These are phyloP conservation scores for Ancistrus triradiatus DNA, from an alignment of 2,113 vertebrate species.

Conservation along the genomic window DNA sequence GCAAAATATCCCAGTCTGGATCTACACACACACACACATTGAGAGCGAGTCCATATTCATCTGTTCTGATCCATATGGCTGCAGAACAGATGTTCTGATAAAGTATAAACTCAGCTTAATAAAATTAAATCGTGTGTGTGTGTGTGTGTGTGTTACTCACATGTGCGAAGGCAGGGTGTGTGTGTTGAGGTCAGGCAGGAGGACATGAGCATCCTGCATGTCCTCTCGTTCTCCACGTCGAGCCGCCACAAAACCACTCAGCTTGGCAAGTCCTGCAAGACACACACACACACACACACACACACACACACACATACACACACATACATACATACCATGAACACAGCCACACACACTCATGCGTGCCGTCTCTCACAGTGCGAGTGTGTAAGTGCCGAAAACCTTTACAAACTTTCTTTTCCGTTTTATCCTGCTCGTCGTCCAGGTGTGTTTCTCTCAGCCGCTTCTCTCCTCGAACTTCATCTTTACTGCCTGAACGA, in stretches of 20 bases:
- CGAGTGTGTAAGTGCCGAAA: constrained; percentile 80
- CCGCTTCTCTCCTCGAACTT: constrained; percentile 70
- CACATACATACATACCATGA: constrained; percentile 15
- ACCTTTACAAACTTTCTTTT: constrained; percentile 99
- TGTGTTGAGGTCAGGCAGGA: constrained; percentile 77
- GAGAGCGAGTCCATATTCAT: too few species aligned
- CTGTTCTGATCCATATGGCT: too few species aligned
- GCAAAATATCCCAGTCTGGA: constrained; percentile 83
- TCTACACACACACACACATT: constrained; percentile 53
- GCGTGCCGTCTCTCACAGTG: constrained; percentile 13
- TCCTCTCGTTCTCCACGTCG: constrained; percentile 89
- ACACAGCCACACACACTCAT: constrained; percentile 25
- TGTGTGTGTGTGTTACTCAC: constrained; percentile 68
- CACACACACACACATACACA: constrained; percentile 12
- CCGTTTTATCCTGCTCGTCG: constrained; percentile 65
- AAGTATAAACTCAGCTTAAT: too few species aligned
- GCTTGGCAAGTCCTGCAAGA: constrained; percentile 59
- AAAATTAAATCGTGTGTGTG: background rate
- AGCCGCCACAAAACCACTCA: constrained; percentile 85
- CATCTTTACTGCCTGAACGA: constrained; percentile 22
- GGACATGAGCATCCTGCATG: constrained; percentile 93
- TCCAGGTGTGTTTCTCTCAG: constrained; percentile 63
- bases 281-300: constrained; percentile 22
- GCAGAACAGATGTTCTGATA: too few species aligned
- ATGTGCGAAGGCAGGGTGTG: constrained; percentile 70